Base-by-base conservation (phyloP, 2,888 invertebrate genomes). In the Ormyrus nitidulus region DNA sequence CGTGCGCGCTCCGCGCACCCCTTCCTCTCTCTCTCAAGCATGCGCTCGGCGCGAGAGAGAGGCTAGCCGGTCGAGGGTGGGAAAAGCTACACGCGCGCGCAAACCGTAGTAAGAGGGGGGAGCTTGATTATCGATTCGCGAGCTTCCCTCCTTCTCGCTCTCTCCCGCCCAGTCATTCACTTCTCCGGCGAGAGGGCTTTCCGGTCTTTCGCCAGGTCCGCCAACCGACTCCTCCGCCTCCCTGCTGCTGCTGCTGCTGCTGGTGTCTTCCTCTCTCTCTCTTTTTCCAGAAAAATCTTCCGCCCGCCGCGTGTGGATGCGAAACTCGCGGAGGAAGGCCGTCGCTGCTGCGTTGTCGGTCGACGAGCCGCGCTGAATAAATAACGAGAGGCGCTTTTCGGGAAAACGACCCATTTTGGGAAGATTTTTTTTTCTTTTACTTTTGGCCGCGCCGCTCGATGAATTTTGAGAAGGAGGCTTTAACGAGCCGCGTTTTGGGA, bases 51-150 rank as follows among this genome's bases (percentile, higher is more conserved):
- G 48, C 74, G 66, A 58, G 62, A 19, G 19, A 19, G 19, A 19
- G 19, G 1, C 66, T 13, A 19, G 19, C 19, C 64, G 48, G 13
- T n/a, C 51, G 48, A 49, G 77, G 70, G 69, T 56, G 77, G 62
- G 70, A 56, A 61, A n/a, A 46, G n/a, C 49, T 61, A 51, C 66
- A 11, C 53, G 13, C 19, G 19, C 19, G 19, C 19, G 19, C 19
- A 19, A 19, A 19, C 19, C 19, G 19, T 19, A 2, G 19, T 19
- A 13, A 13, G 13, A 13, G 13, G 19, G 84, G 85, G 86, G 86
- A 86, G 87, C 87, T 87, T 87, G 88, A 89, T 88, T 90, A 90
- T 90, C 90, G 90, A 90, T 89, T 86, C 87, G 85, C 85, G 85
- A 85, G 84, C 85, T 85, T 19, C 19, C 19, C 19, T 19, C 19